These are phyloP conservation scores for Emydocephalus ijimae DNA, from an alignment of 2,113 vertebrate species.

Conservation along the genomic window DNA sequence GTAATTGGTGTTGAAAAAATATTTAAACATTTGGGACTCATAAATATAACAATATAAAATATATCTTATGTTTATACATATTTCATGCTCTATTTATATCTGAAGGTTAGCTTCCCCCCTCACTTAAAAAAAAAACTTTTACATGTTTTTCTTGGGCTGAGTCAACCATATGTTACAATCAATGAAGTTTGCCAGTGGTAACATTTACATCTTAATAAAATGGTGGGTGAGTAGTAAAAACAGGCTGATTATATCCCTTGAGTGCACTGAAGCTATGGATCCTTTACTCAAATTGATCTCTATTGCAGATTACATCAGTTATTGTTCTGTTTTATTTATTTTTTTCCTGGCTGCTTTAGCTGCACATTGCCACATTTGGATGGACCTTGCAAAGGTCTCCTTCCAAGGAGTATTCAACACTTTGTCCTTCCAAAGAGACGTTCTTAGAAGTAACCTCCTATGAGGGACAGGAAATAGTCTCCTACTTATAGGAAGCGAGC, in stretches of 20 bases:
- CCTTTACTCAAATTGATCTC: conserved; percentile 40
- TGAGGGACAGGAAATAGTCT: background rate
- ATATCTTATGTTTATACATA: conserved; percentile 34
- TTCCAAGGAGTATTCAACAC: background rate
- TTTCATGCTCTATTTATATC: conserved; percentile 32
- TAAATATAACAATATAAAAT: conserved; percentile 52
- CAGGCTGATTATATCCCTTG: conserved; percentile 39
- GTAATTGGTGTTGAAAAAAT: conserved; percentile 48
- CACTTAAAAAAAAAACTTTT: conserved; percentile 33
- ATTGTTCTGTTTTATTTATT: background rate
- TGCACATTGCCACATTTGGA: background rate
- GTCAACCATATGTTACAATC: conserved; percentile 70
- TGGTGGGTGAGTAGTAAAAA: conserved; percentile 65
- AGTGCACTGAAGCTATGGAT: background rate
- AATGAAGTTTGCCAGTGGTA: conserved; percentile 68
- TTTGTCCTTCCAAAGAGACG: background rate
- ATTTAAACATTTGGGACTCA: conserved; percentile 46
- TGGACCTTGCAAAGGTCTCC: background rate
- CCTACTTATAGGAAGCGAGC: background rate
- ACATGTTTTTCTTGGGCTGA: conserved; percentile 64
- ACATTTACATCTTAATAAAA: conserved; percentile 72
- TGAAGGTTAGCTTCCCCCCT: background rate
- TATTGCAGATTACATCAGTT: background rate
- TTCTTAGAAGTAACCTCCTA: background rate
- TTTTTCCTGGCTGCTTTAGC: background rate